Conservation (phyloP, 1,140 invertebrate genomes). For the Eurosta solidaginis region DNA sequence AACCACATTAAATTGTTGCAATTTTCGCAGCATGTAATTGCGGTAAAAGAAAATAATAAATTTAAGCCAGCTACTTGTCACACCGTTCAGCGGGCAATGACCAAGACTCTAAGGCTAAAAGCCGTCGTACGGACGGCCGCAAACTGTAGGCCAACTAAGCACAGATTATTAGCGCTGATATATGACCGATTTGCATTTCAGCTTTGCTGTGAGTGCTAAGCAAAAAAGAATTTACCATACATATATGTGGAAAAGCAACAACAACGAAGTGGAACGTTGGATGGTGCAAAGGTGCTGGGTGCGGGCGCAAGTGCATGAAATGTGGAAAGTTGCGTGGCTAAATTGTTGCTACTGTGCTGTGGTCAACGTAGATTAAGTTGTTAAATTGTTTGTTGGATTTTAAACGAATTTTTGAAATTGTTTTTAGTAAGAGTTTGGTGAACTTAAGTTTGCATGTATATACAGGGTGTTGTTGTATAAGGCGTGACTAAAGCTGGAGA, state of each 20-base stretch:
- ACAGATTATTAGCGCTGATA: slow-evolving; percentile 16
- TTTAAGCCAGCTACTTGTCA: slow-evolving; percentile 8
- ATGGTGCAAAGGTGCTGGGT: background rate
- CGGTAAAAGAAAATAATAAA: slow-evolving; percentile 15
- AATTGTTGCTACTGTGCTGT: background rate
- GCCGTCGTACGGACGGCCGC: background rate
- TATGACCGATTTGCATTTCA: slow-evolving; percentile 26
- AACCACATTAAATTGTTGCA: background rate
- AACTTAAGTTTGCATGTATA: no score
- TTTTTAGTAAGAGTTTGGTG: no score
- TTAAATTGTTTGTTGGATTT: slow-evolving; percentile 16
- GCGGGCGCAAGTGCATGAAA: background rate
- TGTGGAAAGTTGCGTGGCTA: slow-evolving; percentile 8
- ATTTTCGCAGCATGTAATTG: slow-evolving; percentile 12
- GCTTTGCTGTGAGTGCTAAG: no score
- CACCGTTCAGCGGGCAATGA: slow-evolving; percentile 9
- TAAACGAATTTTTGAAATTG: background rate
- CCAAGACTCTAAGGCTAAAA: background rate
- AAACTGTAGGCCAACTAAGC: background rate
- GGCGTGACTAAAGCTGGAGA: no score
- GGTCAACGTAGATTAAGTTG: background rate
- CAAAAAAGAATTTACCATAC: no score
- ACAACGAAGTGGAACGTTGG: background rate
- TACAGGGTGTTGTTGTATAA: no score
- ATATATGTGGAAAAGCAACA: background rate